phyloP scores from a whole-genome alignment of 2,113 vertebrate genomes.

The Malaclemys terrapin region DNA sequence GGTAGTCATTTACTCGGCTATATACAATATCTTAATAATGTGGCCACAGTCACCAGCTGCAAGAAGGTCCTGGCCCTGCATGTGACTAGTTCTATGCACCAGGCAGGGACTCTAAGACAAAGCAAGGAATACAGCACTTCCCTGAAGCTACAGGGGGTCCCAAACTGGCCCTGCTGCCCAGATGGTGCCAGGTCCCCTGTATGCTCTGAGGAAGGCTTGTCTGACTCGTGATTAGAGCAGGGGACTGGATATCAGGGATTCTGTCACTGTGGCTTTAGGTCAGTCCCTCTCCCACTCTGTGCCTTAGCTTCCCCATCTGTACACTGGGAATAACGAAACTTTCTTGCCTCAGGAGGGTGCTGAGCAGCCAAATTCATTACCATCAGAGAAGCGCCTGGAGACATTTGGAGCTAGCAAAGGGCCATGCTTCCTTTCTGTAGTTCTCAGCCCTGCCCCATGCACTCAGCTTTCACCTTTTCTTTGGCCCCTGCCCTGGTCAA shows the following conservation, averaged over 20 bases:
- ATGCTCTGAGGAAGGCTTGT: accelerated
- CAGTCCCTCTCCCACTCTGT: accelerated
- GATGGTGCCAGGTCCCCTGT: accelerated
- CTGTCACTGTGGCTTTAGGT: neutral
- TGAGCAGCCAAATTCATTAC: neutral
- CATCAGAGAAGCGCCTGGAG: accelerated
- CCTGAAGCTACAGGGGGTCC: neutral
- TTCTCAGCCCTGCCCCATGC: neutral
- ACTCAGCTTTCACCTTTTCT: neutral
- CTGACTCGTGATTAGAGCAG: neutral
- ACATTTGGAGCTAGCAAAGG: neutral
- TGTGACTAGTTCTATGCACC: neutral
- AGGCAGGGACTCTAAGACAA: neutral
- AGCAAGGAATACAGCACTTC: neutral
- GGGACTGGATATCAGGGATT: accelerated
- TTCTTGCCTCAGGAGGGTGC: neutral
- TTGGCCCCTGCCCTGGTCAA: neutral
- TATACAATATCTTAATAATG: neutral
- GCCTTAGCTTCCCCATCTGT: accelerated
- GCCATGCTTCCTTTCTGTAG: neutral
- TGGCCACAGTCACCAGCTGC: neutral
- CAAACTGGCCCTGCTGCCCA: neutral
- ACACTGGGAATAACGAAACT: neutral
- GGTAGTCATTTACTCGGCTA: accelerated
- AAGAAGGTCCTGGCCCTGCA: neutral